phyloP scores from a whole-genome alignment of 2,888 invertebrate species.

The Callyntrura guangdongensis region DNA sequence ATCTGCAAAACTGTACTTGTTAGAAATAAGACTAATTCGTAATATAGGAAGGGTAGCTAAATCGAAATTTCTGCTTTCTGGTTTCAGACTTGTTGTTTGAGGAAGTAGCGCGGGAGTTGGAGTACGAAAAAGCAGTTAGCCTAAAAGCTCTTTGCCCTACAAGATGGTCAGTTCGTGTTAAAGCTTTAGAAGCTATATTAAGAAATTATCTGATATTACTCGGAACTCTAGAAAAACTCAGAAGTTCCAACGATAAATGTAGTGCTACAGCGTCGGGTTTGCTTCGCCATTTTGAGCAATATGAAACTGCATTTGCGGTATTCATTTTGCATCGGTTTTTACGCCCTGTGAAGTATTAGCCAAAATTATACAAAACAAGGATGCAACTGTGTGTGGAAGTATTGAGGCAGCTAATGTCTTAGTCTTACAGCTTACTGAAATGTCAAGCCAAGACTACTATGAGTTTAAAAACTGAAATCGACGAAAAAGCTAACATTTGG shows the following conservation, averaged over 20 bases:
- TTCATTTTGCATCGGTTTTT: too few relatives aligned
- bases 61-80: background rate
- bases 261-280: background rate
- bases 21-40: too few relatives aligned
- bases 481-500: too few relatives aligned
- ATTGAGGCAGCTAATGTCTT: too few relatives aligned
- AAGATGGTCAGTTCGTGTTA: background rate
- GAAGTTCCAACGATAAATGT: background rate
- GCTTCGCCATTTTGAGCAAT: background rate
- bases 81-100: background rate
- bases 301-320: too few relatives aligned
- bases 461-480: too few relatives aligned
- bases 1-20: slow-evolving; percentile 18
- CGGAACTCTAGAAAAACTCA: background rate
- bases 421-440: too few relatives aligned
- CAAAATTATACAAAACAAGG: too few relatives aligned
- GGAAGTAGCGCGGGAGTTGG: background rate
- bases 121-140: background rate
- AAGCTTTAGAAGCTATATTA: background rate
- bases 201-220: background rate
- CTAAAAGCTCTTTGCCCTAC: slow-evolving; percentile 3
- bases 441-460: too few relatives aligned
- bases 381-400: too few relatives aligned
- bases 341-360: too few relatives aligned
- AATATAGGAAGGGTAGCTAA: background rate